These are phyloP conservation scores for Apodemus agrarius DNA, from an alignment of 2,797 vertebrate genomes.

Conservation along the genomic window DNA sequence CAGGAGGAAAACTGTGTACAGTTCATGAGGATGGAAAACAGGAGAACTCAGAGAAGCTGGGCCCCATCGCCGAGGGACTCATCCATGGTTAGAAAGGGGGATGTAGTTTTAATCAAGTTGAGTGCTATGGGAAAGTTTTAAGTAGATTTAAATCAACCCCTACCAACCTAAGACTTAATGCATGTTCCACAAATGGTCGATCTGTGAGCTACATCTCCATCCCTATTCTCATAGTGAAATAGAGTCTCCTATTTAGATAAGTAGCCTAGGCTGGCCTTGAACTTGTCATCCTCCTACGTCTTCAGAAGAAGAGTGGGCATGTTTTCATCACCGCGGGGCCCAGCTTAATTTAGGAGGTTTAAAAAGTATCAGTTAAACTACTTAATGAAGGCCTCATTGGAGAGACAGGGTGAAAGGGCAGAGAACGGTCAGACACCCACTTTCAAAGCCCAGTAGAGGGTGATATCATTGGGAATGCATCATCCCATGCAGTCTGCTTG, in stretches of 20 bases:
- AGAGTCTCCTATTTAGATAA: not conserved
- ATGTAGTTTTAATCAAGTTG: not conserved
- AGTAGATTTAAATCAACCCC: not conserved
- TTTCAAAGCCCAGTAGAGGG: not conserved
- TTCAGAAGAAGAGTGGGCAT: not conserved
- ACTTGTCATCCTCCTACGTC: not conserved
- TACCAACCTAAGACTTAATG: not conserved
- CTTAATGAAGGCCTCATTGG: not conserved
- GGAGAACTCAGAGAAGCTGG: not conserved
- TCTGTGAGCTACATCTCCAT: not conserved
- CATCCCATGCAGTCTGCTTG: not conserved
- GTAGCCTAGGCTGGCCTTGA: not conserved
- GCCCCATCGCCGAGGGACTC: not conserved
- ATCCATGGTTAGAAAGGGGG: not conserved
- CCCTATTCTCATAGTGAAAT: not conserved
- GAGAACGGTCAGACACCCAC: accelerated
- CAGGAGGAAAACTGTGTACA: not conserved
- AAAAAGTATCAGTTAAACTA: not conserved
- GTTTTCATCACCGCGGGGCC: not conserved
- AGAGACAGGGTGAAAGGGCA: not conserved
- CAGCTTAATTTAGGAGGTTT: not conserved
- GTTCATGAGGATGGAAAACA: not conserved
- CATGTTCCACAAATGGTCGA: not conserved
- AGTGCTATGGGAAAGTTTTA: not conserved
- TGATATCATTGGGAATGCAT: accelerated